A percentile compares a stretch with the other conserved stretches of the same genome.
phyloP scores from a whole-genome alignment of 2,888 invertebrate genomes.

The Pyrochroa serraticornis region DNA sequence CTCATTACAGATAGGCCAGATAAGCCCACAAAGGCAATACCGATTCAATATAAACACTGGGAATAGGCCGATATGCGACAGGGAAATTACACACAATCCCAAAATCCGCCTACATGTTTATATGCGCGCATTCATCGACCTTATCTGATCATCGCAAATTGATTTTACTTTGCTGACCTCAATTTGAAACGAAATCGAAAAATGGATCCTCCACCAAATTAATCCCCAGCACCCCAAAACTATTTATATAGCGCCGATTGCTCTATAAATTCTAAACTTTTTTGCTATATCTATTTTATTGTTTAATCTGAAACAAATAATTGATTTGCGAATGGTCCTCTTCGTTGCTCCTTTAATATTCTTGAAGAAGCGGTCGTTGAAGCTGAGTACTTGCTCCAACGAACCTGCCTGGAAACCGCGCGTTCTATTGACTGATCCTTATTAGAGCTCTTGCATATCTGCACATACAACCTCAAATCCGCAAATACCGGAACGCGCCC shows the following conservation, averaged over 20 bases:
- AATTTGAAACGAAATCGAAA: conserved; percentile 29
- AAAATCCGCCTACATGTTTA: conserved; percentile 57
- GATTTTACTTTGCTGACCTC: conserved; percentile 56
- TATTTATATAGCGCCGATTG: no score
- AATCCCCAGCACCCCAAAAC: no score
- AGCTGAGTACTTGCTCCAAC: no score
- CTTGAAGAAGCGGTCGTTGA: no score
- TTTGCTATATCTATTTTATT: no score
- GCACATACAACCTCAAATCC: not conserved
- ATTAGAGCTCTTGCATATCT: not conserved
- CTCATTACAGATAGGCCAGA: conserved; percentile 60
- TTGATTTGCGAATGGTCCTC: no score
- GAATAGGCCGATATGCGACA: conserved; percentile 50
- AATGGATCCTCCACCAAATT: no score
- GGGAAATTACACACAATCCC: conserved; percentile 55
- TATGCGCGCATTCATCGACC: conserved; percentile 47
- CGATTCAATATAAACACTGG: conserved; percentile 58
- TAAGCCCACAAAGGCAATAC: conserved; percentile 59
- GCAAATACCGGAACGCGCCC: not conserved
- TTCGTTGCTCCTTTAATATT: no score
- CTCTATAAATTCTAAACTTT: no score
- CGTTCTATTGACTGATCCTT: not conserved
- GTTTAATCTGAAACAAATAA: no score
- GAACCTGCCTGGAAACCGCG: no score
- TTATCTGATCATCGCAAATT: conserved; percentile 56